Percentiles rank a stretch among this genome's conserved stretches.
Evolutionary conservation across 2,888 invertebrate genomes (phyloP).

Genomic region (Catonia carolina): DNA sequence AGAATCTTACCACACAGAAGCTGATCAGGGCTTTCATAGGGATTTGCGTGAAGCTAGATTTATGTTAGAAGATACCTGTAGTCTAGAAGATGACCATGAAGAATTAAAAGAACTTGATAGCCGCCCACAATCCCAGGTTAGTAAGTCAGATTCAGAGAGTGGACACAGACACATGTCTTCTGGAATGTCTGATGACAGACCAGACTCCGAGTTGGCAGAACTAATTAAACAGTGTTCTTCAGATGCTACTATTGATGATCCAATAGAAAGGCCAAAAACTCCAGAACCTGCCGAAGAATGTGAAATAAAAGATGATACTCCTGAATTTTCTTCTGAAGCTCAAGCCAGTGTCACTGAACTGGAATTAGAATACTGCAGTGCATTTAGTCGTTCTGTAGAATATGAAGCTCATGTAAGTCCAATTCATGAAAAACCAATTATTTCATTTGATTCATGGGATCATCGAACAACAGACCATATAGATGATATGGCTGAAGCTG

Average conservation of each 20-base stretch:
- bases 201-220: constrained; percentile 44
- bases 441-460: constrained; percentile 23
- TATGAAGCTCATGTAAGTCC: constrained; percentile 36
- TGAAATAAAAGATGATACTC: constrained; percentile 42
- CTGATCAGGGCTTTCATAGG: constrained; percentile 44
- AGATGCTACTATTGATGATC: constrained; percentile 42
- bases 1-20: constrained; percentile 45
- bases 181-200: constrained; percentile 42
- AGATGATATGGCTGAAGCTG: constrained; percentile 46
- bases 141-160: constrained; percentile 41
- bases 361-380: constrained; percentile 41
- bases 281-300: constrained; percentile 45
- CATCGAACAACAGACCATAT: constrained; percentile 34
- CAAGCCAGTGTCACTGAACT: constrained; percentile 43
- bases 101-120: constrained; percentile 47
- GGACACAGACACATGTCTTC: constrained; percentile 40
- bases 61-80: constrained; percentile 22
- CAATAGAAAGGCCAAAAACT: constrained; percentile 49
- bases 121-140: constrained; percentile 40
- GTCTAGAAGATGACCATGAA: constrained; percentile 43
- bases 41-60: constrained; percentile 43
- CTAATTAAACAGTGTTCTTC: constrained; percentile 41
- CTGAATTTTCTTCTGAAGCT: constrained; percentile 40
- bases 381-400: constrained; percentile 34
- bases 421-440: constrained; percentile 33